phyloP scores from a whole-genome alignment of 2,888 invertebrate genomes.

The Drosophila ezoana region DNA sequence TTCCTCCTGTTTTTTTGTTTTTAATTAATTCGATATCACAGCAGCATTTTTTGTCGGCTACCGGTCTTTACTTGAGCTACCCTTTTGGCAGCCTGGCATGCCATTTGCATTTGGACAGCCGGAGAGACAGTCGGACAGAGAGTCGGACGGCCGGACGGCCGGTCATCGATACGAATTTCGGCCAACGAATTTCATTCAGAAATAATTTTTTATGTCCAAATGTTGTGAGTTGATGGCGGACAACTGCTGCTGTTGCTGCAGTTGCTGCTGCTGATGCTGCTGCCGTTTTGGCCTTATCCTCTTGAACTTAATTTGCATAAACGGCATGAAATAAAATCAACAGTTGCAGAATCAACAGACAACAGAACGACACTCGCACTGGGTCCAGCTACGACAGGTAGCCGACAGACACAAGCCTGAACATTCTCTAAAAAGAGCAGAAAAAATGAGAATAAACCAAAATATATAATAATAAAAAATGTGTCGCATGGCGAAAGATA shows the following conservation, averaged over 20 bases:
- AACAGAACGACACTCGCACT: constrained; percentile 38
- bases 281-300: constrained; percentile 70
- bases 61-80: constrained; percentile 69
- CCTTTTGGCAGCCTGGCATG: constrained; percentile 23
- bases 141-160: constrained; percentile 31
- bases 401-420: constrained; percentile 50
- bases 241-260: constrained; percentile 15
- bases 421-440: constrained; percentile 28
- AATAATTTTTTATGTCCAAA: constrained; percentile 79
- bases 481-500: constrained; percentile 69
- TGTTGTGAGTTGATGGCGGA: constrained; percentile 62
- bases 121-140: background rate
- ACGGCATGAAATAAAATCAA: constrained; percentile 78
- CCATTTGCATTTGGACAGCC: constrained; percentile 68
- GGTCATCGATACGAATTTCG: constrained; percentile 71
- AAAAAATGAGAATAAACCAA: constrained; percentile 17
- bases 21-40: constrained; percentile 81
- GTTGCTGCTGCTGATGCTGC: constrained; percentile 40
- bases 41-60: constrained; percentile 73
- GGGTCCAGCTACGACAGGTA: constrained; percentile 60
- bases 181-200: constrained; percentile 76
- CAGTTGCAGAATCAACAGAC: constrained; percentile 73
- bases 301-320: constrained; percentile 78
- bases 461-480: constrained; percentile 52
- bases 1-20: constrained; percentile 33